Base-by-base conservation (phyloP, 2,888 invertebrate genomes). In the Incurvaria masculella region DNA sequence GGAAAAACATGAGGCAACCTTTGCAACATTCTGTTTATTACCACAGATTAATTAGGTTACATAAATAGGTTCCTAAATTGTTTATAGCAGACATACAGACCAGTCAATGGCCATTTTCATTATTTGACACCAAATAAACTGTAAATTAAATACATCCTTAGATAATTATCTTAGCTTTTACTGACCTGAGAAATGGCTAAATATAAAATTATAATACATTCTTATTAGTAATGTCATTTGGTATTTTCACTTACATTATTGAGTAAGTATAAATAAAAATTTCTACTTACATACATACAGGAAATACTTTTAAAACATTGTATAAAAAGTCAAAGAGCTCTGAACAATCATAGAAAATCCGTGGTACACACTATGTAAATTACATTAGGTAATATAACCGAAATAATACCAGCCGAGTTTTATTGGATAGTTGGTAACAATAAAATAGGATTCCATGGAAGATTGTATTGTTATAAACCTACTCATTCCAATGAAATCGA, bases 271-370 rank as follows among this genome's bases (percentile, higher is more conserved):
- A 33, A 33, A 33, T 33, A 14, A 33, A 33, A 21, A 21, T n/a
- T 40, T 40, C 8, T 55, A 55, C 53, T 50, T 55, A 55, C 53
- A 55, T 55, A 55, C 48, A 53, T 55, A 55, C 53, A 55, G 51
- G 49, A 48, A 52, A 53, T 52, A 40, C n/a, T n/a, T n/a, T n/a
- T 21, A 49, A 51, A 46, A 47, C 21, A 14, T n/a, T 16, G 42
- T 42, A 42, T 42, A 21, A 21, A 16, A 42, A 18, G 19, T 6
- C 17, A 19, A 18, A 40, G 17, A 40, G 8, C 10, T 10, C 4
- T 10, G 19, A 40, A 18, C 4, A 10, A 18, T 10, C 18, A 40
- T 8, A 18, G 5, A 40, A n/a, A 18, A 18, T 40, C 5, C 4
- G 17, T 40, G 23, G n/a, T n/a, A n/a, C n/a, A 23, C 5, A 23